Evolutionary conservation across 53 echinoderm and acorn worm genomes (phyloP).

Genomic region (Apostichopus leukothele): DNA sequence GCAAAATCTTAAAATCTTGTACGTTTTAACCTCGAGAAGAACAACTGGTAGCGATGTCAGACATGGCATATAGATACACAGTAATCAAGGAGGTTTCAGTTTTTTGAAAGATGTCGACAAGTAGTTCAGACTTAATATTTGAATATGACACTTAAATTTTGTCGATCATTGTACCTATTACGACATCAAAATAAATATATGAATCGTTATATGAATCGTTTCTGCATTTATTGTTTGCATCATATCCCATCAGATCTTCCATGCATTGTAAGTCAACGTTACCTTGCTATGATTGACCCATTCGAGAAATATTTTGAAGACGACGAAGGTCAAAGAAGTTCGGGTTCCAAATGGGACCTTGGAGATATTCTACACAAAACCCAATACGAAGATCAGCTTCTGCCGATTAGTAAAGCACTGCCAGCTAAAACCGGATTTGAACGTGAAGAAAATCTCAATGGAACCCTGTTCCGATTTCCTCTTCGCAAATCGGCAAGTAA

Average conservation of each 20-base stretch:
- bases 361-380: neutral
- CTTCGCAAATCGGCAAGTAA: neutral
- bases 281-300: constrained; percentile 39
- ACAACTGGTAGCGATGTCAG: no score
- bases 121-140: no score
- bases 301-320: constrained; percentile 26
- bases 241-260: constrained; percentile 41
- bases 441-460: constrained; percentile 42
- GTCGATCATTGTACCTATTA: no score
- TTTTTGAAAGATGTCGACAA: no score
- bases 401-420: neutral
- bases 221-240: neutral
- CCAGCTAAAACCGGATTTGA: no score
- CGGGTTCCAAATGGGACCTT: constrained; percentile 8
- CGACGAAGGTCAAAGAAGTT: neutral
- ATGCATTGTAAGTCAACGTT: constrained; percentile 19
- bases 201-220: neutral
- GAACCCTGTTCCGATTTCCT: constrained; percentile 75
- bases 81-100: no score
- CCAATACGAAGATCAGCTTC: neutral
- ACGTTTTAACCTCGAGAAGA: no score
- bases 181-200: no score
- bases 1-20: neutral
- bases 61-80: no score
- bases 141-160: no score